Conservation (phyloP, 1,140 invertebrate genomes). For the Caenorhabditis briggsae region DNA sequence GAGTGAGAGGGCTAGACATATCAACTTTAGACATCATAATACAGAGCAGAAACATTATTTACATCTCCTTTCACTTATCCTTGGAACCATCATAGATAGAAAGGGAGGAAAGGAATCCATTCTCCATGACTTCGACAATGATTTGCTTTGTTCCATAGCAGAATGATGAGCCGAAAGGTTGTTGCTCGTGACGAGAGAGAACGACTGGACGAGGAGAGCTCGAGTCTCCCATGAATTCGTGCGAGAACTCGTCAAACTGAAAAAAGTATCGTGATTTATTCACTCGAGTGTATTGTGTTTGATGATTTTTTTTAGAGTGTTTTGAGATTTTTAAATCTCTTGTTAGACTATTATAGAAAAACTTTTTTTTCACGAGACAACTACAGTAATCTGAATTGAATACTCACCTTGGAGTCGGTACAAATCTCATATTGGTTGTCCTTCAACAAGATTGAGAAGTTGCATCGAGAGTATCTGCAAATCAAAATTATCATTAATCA, state of each 20-base stretch:
- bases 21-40: no score
- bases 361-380: not conserved
- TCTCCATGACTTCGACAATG: constrained; percentile 60
- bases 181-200: constrained; percentile 36
- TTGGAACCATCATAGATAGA: constrained; percentile 53
- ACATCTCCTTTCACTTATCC: constrained; percentile 4
- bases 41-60: not conserved
- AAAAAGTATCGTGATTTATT: not conserved
- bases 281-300: not conserved
- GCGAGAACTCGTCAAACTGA: constrained; percentile 47
- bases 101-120: constrained; percentile 26
- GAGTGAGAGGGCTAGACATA: not conserved
- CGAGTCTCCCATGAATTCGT: constrained; percentile 38
- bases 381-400: not conserved
- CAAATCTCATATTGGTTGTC: constrained; percentile 43
- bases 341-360: not conserved
- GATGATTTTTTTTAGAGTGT: not conserved
- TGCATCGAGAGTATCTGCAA: constrained; percentile 42
- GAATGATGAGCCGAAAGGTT: constrained; percentile 59
- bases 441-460: constrained; percentile 45
- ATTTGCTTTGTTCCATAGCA: constrained; percentile 64
- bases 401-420: constrained; percentile 35
- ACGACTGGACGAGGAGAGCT: constrained; percentile 23
- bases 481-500: constrained; percentile 3
- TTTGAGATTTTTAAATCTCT: not conserved